Evolutionary conservation across 2,888 invertebrate species (phyloP).

Genomic region (Stenurella melanura): DNA sequence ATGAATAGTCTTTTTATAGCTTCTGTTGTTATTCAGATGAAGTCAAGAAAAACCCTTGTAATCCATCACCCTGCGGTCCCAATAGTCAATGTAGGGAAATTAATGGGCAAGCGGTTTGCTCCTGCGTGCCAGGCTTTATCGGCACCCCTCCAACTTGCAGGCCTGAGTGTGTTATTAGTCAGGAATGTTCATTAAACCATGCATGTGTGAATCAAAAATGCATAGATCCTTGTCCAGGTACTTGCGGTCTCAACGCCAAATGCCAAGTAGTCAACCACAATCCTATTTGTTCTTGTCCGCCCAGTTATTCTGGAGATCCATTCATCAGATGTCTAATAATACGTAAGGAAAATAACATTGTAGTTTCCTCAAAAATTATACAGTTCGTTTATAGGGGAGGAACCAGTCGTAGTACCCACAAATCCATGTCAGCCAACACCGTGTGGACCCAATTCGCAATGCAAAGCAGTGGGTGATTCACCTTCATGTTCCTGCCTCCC

Average conservation of each 20-base stretch:
- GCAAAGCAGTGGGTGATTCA: conserved; percentile 79
- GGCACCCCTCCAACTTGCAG: conserved; percentile 87
- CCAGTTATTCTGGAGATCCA: conserved; percentile 83
- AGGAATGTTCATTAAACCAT: conserved; percentile 84
- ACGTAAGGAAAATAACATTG: conserved; percentile 41
- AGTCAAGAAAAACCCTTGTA: conserved; percentile 78
- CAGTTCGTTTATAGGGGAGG: conserved; percentile 54
- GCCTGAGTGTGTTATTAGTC: conserved; percentile 84
- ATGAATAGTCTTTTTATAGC: neutral
- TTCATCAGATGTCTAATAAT: conserved; percentile 80
- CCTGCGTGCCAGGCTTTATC: conserved; percentile 81
- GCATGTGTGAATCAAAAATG: conserved; percentile 89
- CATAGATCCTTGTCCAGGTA: conserved; percentile 86
- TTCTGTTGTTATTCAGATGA: conserved; percentile 66
- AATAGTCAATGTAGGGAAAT: conserved; percentile 85
- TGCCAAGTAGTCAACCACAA: conserved; percentile 88
- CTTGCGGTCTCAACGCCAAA: conserved; percentile 85
- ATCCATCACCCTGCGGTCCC: conserved; percentile 85
- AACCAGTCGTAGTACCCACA: conserved; percentile 70
- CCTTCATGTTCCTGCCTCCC: conserved; percentile 85
- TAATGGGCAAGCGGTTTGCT: conserved; percentile 84
- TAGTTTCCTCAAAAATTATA: neutral
- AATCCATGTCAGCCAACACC: conserved; percentile 87
- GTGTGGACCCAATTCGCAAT: conserved; percentile 87
- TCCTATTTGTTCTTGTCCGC: conserved; percentile 85